Conservation (phyloP, 2,888 invertebrate species). For the Cheilosia variabilis region DNA sequence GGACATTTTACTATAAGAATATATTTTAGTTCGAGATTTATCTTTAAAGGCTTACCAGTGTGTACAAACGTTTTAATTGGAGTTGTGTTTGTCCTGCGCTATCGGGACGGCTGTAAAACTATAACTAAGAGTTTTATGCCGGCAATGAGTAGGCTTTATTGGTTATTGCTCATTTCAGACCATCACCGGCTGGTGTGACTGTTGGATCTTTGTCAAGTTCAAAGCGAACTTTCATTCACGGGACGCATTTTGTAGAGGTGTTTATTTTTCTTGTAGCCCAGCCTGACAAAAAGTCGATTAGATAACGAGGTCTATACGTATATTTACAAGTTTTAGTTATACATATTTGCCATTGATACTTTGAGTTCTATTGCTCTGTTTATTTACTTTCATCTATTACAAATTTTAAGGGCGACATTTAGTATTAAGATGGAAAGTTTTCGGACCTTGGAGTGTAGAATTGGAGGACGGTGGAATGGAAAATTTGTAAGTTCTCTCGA, state of each 20-base stretch:
- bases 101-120: conserved; percentile 4
- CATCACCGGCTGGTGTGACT: background rate
- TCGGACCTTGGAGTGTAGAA: no score
- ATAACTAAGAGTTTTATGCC: background rate
- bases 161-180: background rate
- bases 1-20: background rate
- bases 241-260: background rate
- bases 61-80: background rate
- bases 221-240: background rate
- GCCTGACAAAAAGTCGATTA: background rate
- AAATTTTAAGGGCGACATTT: background rate
- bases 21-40: conserved; percentile 15
- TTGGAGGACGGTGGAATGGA: background rate
- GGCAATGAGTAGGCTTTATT: background rate
- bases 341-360: background rate
- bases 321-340: background rate
- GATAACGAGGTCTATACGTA: background rate
- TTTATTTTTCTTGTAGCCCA: background rate
- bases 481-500: background rate
- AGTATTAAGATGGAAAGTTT: background rate
- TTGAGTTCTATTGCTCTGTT: conserved; percentile 1
- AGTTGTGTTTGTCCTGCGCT: background rate
- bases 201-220: background rate
- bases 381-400: conserved; percentile 7
- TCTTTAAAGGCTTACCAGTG: background rate